Percentiles rank a stretch among this genome's conserved stretches.
phyloP scores from a whole-genome alignment of 2,797 vertebrate species.

The Somateria mollissima region DNA sequence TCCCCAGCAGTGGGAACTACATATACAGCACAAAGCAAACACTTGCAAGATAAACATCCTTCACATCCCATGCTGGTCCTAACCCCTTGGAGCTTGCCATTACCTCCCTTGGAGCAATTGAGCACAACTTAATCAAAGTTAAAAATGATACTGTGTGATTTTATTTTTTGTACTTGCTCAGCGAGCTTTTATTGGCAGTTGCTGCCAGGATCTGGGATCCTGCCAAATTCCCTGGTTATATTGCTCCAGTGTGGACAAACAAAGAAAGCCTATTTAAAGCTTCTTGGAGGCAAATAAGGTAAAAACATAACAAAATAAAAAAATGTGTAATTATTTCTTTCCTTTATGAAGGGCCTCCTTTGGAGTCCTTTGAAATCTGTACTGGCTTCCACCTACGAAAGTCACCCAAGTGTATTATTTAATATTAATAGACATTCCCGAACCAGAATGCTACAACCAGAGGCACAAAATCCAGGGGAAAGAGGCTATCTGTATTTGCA shows the following conservation, averaged over 20 bases:
- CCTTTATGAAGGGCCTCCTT: conserved; percentile 28
- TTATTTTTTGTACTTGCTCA: conserved; percentile 60
- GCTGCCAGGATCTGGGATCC: conserved; percentile 47
- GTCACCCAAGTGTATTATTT: conserved; percentile 32
- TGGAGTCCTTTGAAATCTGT: conserved; percentile 19
- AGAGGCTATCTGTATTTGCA: background rate
- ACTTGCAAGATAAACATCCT: conserved; percentile 54
- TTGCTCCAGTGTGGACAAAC: conserved; percentile 56
- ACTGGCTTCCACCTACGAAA: conserved; percentile 25
- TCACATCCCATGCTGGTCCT: conserved; percentile 13
- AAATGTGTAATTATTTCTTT: conserved; percentile 56
- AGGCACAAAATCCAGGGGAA: background rate
- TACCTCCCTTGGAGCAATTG: conserved; percentile 62
- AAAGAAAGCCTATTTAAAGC: conserved; percentile 56
- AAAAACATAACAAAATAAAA: conserved; percentile 37
- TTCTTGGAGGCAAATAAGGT: conserved; percentile 41
- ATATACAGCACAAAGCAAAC: conserved; percentile 40
- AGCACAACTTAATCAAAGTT: conserved; percentile 56
- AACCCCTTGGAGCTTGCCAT: background rate
- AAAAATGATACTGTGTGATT: conserved; percentile 61
- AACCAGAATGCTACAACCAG: background rate
- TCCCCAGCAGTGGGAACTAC: conserved; percentile 37
- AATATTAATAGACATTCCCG: conserved; percentile 43
- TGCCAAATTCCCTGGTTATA: conserved; percentile 49
- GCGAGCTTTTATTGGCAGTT: conserved; percentile 53